Evolutionary conservation across 2,888 invertebrate genomes (phyloP), one percentile per base, ranked within the genome.

Genomic region (Amaurobius ferox): DNA sequence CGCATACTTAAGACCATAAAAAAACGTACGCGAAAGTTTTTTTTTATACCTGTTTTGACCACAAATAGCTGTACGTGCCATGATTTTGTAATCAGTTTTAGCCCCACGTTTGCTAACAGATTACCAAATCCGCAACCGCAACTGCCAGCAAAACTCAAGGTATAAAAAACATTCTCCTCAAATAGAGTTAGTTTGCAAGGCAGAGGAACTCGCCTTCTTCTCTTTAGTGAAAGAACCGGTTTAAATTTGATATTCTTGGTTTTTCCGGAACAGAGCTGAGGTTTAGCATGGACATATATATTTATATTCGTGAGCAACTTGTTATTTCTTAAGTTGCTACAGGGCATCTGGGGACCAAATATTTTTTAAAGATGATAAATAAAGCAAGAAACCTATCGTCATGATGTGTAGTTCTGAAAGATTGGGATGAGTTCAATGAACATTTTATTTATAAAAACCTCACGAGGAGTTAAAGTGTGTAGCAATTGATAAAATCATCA

Each of bases 201-300:
- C 44, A 29, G 13, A 28, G 64, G 71, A 79, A 72, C 79, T 64
- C 48, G 79, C n/a, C n/a, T n/a, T 72, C 66, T 66, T 30, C 44
- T 40, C 64, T 23, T 62, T 26, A n/a, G n/a, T n/a, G 26, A 44
- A 64, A 26, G 44, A 79, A 79, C 79, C 72, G 79, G 79, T 79
- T 79, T 62, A 40, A 23, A 30, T 64, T 62, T 30, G 44, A 23
- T 28, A 39, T 71, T 72, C 64, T 32, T 23, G 64, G 48, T 13
- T 64, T 79, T 79, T 79, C 70, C 71, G 62, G 66, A 78, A 61
- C 62, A 78, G 19, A 32, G 39, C 26, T 66, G 23, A 44, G 16
- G 70, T 70, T 61, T 28, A 35, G 70, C 32, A 32, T 61, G 32
- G 35, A 30, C 66, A 79, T 79, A 64, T 28, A 26, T 72, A 40